phyloP scores from a whole-genome alignment of 1,140 invertebrate species.

The Neotoxoptera formosana region DNA sequence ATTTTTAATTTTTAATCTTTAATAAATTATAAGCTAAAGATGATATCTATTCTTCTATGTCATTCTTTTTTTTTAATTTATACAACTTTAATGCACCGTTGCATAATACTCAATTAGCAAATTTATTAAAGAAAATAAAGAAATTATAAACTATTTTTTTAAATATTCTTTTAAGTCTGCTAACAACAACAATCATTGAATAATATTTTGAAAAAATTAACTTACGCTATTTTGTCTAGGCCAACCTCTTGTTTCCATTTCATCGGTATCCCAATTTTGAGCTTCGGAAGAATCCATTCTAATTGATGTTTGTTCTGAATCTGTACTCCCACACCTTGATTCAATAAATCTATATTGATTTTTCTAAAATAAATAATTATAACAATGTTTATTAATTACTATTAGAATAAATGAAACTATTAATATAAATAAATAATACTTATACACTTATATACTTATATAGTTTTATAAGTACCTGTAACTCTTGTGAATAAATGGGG shows the following conservation, averaged over 20 bases:
- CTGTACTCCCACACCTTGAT: conserved; percentile 68
- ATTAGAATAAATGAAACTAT: neutral
- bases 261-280: conserved; percentile 75
- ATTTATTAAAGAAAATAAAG: neutral
- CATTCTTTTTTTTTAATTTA: too few relatives aligned
- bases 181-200: neutral
- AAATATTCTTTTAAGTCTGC: neutral
- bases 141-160: neutral
- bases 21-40: too few relatives aligned
- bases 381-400: neutral
- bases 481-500: conserved; percentile 40
- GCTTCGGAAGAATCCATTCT: conserved; percentile 88
- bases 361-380: conserved; percentile 40
- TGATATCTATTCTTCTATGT: too few relatives aligned
- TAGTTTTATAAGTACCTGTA: conserved; percentile 24
- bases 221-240: conserved; percentile 89
- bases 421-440: neutral
- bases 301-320: conserved; percentile 79
- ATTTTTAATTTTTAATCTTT: too few relatives aligned
- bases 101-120: neutral
- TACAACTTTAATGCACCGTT: too few relatives aligned
- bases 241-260: conserved; percentile 70
- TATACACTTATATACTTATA: too few relatives aligned
- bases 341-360: conserved; percentile 40
- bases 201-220: conserved; percentile 59